phyloP scores from a whole-genome alignment of 2,797 vertebrate genomes.

The Discoglossus pictus region DNA sequence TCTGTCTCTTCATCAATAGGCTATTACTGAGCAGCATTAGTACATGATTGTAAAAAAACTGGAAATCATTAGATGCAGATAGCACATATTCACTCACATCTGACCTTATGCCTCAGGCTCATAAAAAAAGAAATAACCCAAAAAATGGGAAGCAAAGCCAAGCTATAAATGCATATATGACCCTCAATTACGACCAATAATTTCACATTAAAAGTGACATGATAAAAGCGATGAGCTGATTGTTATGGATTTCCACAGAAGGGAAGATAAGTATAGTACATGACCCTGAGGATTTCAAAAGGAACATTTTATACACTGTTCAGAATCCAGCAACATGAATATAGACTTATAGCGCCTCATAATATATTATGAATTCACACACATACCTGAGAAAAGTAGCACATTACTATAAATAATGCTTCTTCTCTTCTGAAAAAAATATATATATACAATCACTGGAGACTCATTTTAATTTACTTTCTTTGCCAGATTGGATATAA shows the following conservation, averaged over 20 bases:
- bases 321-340: too few species aligned
- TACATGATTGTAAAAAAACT: conserved; percentile 74
- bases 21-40: conserved; percentile 74
- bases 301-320: conserved; percentile 1
- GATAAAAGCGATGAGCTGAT: conserved; percentile 53
- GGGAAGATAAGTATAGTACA: conserved; percentile 37
- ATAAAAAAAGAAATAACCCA: conserved; percentile 57
- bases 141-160: conserved; percentile 21
- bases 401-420: too few species aligned
- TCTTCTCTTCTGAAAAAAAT: too few species aligned
- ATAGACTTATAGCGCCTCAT: too few species aligned
- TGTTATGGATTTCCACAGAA: conserved; percentile 63
- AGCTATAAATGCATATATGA: conserved; percentile 32
- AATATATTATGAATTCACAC: too few species aligned
- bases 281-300: conserved; percentile 19
- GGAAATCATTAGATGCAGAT: conserved; percentile 74
- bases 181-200: conserved; percentile 41
- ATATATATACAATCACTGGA: too few species aligned
- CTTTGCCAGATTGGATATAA: too few species aligned
- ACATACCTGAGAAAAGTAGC: too few species aligned
- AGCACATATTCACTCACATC: conserved; percentile 75
- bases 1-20: conserved; percentile 79
- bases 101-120: conserved; percentile 74
- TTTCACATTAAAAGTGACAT: conserved; percentile 31
- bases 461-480: too few species aligned